Evolutionary conservation across 2,888 invertebrate genomes (phyloP).

Genomic region (Metellina segmentata): DNA sequence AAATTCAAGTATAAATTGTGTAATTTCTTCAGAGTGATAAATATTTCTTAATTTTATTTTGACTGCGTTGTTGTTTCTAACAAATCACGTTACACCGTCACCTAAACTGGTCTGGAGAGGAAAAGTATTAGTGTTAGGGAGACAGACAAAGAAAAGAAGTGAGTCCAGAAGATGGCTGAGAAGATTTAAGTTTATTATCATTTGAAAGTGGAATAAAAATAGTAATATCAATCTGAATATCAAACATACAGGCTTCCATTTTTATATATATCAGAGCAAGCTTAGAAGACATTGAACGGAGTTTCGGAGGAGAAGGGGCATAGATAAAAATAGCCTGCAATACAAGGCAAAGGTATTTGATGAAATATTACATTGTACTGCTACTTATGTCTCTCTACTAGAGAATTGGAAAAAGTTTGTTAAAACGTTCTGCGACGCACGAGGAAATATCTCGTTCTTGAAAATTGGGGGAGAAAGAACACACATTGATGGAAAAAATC

Average conservation of each 20-base stretch:
- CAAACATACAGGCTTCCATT: slow-evolving; percentile 77
- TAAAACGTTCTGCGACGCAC: slow-evolving; percentile 54
- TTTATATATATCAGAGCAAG: slow-evolving; percentile 76
- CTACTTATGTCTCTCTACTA: slow-evolving; percentile 71
- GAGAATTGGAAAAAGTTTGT: slow-evolving; percentile 70
- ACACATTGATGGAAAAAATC: slow-evolving; percentile 71
- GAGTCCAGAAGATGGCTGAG: slow-evolving; percentile 71
- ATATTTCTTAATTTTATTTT: too few relatives aligned
- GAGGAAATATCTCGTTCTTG: slow-evolving; percentile 29
- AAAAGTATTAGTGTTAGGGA: background rate
- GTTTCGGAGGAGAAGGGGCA: slow-evolving; percentile 71
- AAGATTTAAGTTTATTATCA: slow-evolving; percentile 77
- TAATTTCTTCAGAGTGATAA: too few relatives aligned
- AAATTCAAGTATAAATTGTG: too few relatives aligned
- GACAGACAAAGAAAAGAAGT: slow-evolving; percentile 7
- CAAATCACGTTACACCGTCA: too few relatives aligned
- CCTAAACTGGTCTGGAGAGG: too few relatives aligned
- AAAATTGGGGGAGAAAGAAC: slow-evolving; percentile 60
- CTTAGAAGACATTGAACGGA: slow-evolving; percentile 77
- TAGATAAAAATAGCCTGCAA: slow-evolving; percentile 77
- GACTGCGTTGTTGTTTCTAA: too few relatives aligned
- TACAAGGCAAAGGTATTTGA: slow-evolving; percentile 76
- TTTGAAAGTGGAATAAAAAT: slow-evolving; percentile 78
- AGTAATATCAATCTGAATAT: slow-evolving; percentile 77
- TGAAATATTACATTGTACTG: slow-evolving; percentile 76